A percentile compares a stretch with the other conserved stretches of the same genome.
Evolutionary conservation across 2,113 vertebrate genomes (phyloP).

Genomic region (Eubucco bourcierii): DNA sequence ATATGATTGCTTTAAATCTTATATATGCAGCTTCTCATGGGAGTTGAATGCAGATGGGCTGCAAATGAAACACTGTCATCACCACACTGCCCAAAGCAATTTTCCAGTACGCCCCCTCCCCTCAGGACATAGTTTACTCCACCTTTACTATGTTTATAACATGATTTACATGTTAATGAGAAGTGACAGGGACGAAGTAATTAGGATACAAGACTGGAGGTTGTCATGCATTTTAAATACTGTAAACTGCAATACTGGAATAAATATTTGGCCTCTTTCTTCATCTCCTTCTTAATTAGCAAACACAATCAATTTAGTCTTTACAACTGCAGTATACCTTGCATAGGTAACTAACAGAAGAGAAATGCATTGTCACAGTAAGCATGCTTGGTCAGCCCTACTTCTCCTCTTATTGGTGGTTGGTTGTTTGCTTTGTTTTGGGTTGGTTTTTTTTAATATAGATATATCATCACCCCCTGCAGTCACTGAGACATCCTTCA

Average conservation of each 20-base stretch:
- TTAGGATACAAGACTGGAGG: conserved; percentile 67
- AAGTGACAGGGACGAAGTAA: conserved; percentile 73
- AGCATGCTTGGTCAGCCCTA: not conserved
- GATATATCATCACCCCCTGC: too few species aligned
- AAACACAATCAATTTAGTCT: conserved; percentile 64
- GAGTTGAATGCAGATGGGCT: conserved; percentile 65
- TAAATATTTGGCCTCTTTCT: conserved; percentile 59
- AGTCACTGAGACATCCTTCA: too few species aligned
- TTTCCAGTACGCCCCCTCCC: conserved; percentile 51
- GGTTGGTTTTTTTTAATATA: not conserved
- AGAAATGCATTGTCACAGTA: conserved; percentile 32
- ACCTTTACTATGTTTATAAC: conserved; percentile 70
- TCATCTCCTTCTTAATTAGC: conserved; percentile 71
- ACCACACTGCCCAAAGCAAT: conserved; percentile 72
- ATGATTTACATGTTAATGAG: conserved; percentile 77
- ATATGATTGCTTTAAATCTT: conserved; percentile 65
- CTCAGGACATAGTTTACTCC: conserved; percentile 62
- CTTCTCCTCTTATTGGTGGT: not conserved
- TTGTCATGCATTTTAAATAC: conserved; percentile 68
- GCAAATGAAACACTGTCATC: conserved; percentile 58
- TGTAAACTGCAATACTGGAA: conserved; percentile 51
- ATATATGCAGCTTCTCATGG: conserved; percentile 43
- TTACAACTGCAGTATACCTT: conserved; percentile 55
- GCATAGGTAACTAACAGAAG: conserved; percentile 61
- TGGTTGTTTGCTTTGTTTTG: not conserved